Evolutionary conservation across 1,140 invertebrate species (phyloP).

Genomic region (Tetragnatha versicolor): DNA sequence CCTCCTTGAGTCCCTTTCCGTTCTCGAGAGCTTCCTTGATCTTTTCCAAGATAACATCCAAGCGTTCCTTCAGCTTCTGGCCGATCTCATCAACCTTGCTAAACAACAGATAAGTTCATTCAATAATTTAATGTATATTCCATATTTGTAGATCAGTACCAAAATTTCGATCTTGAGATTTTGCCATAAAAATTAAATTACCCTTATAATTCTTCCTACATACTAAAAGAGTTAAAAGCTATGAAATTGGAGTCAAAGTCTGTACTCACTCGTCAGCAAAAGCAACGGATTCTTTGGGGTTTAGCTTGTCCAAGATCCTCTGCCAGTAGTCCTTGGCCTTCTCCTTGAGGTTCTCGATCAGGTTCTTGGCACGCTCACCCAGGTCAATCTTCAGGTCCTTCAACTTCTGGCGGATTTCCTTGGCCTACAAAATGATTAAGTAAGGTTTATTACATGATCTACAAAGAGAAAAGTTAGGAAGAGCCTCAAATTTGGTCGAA

Average conservation of each 20-base stretch:
- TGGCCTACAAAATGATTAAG: neutral
- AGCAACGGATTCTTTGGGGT: neutral
- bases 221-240: no score
- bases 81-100: no score
- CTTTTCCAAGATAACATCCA: slow-evolving; percentile 5
- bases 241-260: neutral
- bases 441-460: no score
- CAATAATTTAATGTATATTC: no score
- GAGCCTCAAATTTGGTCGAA: neutral
- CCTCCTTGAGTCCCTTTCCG: slow-evolving; percentile 1
- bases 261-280: slow-evolving; percentile 10
- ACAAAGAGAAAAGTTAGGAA: neutral
- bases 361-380: neutral
- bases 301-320: slow-evolving; percentile 26
- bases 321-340: slow-evolving; percentile 31
- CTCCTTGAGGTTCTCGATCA: slow-evolving; percentile 20
- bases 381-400: slow-evolving; percentile 13
- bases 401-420: slow-evolving; percentile 8
- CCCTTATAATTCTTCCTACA: no score
- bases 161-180: no score
- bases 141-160: no score
- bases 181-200: no score
- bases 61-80: neutral
- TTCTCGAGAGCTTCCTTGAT: slow-evolving; percentile 25
- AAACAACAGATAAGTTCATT: no score